These are phyloP conservation scores for Pelodiscus sinensis DNA, from an alignment of 2,113 vertebrate species.

Conservation along the genomic window DNA sequence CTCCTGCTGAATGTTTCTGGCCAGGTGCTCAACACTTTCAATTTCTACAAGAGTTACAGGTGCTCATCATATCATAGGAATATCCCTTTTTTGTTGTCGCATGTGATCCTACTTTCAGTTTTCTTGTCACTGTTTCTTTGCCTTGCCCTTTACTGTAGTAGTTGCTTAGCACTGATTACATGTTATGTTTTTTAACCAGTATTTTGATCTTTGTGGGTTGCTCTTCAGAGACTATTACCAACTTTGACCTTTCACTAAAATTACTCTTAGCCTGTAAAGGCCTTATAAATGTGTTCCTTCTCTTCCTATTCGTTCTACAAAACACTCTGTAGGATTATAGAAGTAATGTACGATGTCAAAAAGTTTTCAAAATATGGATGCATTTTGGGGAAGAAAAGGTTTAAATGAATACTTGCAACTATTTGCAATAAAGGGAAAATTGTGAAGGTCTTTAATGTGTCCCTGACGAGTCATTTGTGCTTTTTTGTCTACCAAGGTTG, in stretches of 20 bases:
- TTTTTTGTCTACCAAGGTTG: not conserved
- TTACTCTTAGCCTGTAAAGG: conserved; percentile 48
- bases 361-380: conserved; percentile 59
- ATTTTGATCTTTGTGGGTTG: conserved; percentile 58
- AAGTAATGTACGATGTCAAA: conserved; percentile 63
- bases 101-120: conserved; percentile 60
- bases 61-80: not conserved
- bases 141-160: conserved; percentile 58
- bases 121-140: conserved; percentile 69
- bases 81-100: not conserved
- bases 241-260: conserved; percentile 59
- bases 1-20: not conserved
- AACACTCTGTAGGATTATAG: conserved; percentile 67
- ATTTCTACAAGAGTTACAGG: not conserved
- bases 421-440: conserved; percentile 58
- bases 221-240: conserved; percentile 53
- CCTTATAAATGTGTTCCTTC: conserved; percentile 57
- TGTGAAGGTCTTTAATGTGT: conserved; percentile 48
- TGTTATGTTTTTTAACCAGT: conserved; percentile 64
- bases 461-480: conserved; percentile 36
- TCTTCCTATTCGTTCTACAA: conserved; percentile 57
- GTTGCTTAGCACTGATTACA: conserved; percentile 55
- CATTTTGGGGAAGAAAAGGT: conserved; percentile 33
- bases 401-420: conserved; percentile 61
- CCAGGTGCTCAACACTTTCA: not conserved